Conservation (phyloP, 2,113 vertebrate species). For the Sorex araneus region DNA sequence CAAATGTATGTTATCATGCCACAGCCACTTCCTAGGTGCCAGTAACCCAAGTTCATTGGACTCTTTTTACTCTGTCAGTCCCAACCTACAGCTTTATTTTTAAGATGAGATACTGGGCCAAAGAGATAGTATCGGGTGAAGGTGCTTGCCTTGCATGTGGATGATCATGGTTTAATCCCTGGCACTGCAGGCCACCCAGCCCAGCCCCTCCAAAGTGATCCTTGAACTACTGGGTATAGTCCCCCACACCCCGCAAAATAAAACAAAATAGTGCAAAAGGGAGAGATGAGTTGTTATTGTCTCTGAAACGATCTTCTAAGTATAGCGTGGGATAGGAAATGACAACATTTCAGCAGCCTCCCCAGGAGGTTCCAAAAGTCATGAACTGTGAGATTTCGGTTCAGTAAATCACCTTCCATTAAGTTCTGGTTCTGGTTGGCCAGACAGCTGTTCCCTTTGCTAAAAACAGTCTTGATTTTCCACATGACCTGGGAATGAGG, state of each 20-base stretch:
- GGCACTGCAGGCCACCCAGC: too few relatives aligned
- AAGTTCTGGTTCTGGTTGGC: constrained; percentile 51
- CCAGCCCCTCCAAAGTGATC: too few relatives aligned
- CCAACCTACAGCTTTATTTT: background rate
- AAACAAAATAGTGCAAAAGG: too few relatives aligned
- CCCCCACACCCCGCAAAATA: too few relatives aligned
- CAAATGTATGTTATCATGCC: background rate
- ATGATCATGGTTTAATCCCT: too few relatives aligned
- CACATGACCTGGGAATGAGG: background rate
- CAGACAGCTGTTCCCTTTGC: background rate
- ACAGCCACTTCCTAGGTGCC: background rate
- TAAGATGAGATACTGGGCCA: background rate
- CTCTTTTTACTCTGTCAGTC: background rate
- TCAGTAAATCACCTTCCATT: constrained; percentile 58
- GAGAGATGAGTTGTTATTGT: background rate
- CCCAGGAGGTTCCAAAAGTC: constrained; percentile 28
- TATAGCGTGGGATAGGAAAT: constrained; percentile 55
- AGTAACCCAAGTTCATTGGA: too few relatives aligned
- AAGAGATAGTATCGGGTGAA: too few relatives aligned
- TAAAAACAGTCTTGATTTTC: constrained; percentile 60
- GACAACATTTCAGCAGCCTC: constrained; percentile 44
- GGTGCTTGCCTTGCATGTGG: too few relatives aligned
- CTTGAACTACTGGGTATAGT: too few relatives aligned
- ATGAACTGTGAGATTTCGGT: constrained; percentile 36
- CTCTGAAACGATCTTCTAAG: constrained; percentile 59